These are phyloP conservation scores for Ceratosolen solmsi DNA, from an alignment of 1,140 invertebrate genomes.

Conservation along the genomic window DNA sequence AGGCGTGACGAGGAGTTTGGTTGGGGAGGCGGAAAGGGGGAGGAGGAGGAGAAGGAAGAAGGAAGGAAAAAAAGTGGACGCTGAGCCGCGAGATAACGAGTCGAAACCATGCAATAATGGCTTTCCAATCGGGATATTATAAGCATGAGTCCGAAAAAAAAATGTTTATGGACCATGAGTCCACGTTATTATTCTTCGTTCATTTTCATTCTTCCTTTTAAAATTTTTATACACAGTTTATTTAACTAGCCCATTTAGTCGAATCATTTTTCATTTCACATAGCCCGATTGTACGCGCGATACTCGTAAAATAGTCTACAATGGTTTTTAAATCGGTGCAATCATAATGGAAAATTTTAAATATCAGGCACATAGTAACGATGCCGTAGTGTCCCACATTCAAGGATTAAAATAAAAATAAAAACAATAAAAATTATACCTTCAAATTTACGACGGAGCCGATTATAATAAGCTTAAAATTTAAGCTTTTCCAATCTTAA, in stretches of 20 bases:
- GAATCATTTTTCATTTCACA: not conserved
- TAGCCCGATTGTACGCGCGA: not conserved
- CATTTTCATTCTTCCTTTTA: not conserved
- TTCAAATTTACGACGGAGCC: not conserved
- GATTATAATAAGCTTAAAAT: not conserved
- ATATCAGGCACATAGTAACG: not conserved
- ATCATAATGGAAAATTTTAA: not conserved
- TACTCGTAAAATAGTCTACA: not conserved
- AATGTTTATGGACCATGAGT: not conserved
- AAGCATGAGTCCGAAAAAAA: not conserved
- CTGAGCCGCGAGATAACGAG: not conserved
- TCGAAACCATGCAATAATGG: not conserved
- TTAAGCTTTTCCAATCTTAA: too few relatives aligned
- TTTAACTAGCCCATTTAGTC: not conserved
- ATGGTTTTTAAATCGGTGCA: not conserved
- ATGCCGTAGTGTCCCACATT: too few relatives aligned
- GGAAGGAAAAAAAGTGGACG: not conserved
- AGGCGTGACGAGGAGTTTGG: too few relatives aligned
- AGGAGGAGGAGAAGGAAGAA: too few relatives aligned
- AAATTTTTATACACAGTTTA: not conserved
- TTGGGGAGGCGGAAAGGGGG: too few relatives aligned
- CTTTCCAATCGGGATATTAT: not conserved
- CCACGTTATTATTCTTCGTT: not conserved
- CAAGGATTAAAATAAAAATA: too few relatives aligned
- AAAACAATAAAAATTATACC: too few relatives aligned